These are phyloP conservation scores for Amphiura filiformis DNA, from an alignment of 35 echinoderm and acorn worm species.

Conservation along the genomic window DNA sequence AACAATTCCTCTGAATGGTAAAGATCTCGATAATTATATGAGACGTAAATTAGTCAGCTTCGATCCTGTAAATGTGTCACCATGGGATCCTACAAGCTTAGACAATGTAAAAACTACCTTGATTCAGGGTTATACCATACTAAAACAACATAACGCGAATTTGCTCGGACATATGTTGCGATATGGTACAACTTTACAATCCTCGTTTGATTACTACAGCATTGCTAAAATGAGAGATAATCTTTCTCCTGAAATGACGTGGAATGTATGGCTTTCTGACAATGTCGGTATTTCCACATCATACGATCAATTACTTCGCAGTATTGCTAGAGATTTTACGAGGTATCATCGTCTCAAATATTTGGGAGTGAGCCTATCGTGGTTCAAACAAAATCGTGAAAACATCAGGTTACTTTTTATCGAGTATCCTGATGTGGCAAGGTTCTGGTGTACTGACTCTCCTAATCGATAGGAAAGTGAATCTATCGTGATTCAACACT, in stretches of 20 bases:
- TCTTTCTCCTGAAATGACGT: background rate
- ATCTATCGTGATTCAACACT: no score
- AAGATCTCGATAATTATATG: no score
- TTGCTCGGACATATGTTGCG: background rate
- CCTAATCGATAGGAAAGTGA: no score
- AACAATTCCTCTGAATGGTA: no score
- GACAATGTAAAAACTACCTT: background rate
- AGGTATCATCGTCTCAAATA: background rate
- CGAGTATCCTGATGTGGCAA: background rate
- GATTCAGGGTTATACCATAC: background rate
- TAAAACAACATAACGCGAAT: background rate
- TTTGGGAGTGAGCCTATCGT: background rate
- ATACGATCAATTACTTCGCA: background rate
- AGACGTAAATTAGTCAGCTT: background rate
- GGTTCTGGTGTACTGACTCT: no score
- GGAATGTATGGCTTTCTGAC: background rate
- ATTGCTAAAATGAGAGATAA: background rate
- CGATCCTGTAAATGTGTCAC: background rate
- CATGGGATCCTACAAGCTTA: background rate
- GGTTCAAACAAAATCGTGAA: no score
- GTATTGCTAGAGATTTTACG: background rate
- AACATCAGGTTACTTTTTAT: background rate
- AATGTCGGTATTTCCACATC: background rate
- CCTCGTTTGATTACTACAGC: background rate
- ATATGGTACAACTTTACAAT: background rate